A percentile compares a stretch with the other conserved stretches of the same genome.
phyloP scores from a whole-genome alignment of 2,888 invertebrate genomes.

The Dryobota labecula region DNA sequence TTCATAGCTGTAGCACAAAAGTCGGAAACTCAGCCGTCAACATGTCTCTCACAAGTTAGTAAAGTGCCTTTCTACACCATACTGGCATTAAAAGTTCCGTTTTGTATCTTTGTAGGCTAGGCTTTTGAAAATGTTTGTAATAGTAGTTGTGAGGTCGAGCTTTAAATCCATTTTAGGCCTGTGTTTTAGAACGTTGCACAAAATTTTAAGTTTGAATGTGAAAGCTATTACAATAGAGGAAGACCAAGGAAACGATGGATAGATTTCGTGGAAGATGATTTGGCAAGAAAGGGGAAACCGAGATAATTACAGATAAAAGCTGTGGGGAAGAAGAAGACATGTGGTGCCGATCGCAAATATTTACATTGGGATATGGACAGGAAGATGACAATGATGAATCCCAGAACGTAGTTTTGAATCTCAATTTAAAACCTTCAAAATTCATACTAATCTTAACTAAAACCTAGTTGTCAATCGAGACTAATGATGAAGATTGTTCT shows the following conservation, averaged over 20 bases:
- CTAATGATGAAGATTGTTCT: background rate
- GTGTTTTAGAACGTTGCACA: background rate
- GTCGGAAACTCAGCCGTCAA: constrained; percentile 36
- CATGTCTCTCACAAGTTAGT: constrained; percentile 24
- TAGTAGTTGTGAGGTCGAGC: background rate
- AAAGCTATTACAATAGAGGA: background rate
- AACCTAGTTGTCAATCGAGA: background rate
- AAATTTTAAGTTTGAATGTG: background rate
- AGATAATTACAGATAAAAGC: background rate
- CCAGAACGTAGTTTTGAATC: no score
- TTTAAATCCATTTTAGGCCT: background rate
- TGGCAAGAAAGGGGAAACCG: no score
- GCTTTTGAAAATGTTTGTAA: constrained; percentile 9
- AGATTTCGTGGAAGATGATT: background rate
- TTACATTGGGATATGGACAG: no score
- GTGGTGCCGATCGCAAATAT: no score
- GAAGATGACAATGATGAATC: background rate
- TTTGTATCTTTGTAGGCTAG: constrained; percentile 2
- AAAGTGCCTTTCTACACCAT: constrained; percentile 28
- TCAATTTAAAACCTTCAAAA: background rate
- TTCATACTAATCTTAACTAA: background rate
- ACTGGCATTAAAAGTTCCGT: constrained; percentile 28
- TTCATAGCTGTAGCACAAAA: constrained; percentile 9
- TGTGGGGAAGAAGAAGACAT: no score
- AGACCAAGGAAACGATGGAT: background rate